These are phyloP conservation scores for Himalopsyche anomala DNA, from an alignment of 2,888 invertebrate species.

Conservation along the genomic window DNA sequence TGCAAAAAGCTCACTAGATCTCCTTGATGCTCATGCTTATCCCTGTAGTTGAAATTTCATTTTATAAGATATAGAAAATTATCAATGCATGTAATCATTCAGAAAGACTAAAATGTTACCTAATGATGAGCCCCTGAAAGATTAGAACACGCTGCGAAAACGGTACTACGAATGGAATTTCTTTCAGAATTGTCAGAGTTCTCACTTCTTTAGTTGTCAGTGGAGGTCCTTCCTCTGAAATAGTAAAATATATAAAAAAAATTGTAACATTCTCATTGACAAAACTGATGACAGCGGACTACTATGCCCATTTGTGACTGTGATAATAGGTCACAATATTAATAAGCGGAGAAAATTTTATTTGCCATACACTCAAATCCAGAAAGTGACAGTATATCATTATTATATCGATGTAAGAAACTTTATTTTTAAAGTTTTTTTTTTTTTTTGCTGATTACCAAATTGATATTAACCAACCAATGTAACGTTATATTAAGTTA, in stretches of 20 bases:
- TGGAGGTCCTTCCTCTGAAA: constrained; percentile 87
- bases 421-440: no score
- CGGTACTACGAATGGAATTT: constrained; percentile 95
- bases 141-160: constrained; percentile 93
- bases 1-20: constrained; percentile 84
- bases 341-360: no score
- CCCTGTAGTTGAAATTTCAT: constrained; percentile 51
- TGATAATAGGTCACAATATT: no score
- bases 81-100: constrained; percentile 49
- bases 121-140: constrained; percentile 82
- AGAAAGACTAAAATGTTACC: constrained; percentile 70
- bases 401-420: no score
- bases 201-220: constrained; percentile 92
- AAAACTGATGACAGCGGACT: no score
- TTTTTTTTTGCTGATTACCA: no score
- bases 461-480: no score
- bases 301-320: no score
- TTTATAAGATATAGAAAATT: constrained; percentile 26
- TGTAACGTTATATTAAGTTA: no score
- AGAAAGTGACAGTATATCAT: no score
- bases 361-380: no score
- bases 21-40: constrained; percentile 84
- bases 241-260: constrained; percentile 54
- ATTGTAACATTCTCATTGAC: no score
- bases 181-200: constrained; percentile 90